Evolutionary conservation across 1,140 invertebrate species (phyloP), one percentile per base, ranked within the genome.

Genomic region (Hycleus phaleratus): DNA sequence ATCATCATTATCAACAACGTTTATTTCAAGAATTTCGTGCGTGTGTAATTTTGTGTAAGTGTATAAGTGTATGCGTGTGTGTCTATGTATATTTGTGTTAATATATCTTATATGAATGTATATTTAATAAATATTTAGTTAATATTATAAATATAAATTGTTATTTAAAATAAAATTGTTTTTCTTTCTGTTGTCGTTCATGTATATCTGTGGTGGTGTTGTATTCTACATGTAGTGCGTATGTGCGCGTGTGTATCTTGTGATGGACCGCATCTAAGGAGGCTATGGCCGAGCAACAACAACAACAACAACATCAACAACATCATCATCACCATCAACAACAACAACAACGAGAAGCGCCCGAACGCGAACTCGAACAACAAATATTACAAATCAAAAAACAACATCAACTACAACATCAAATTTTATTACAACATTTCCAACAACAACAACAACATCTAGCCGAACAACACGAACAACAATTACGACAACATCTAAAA

Each of bases 351-450:
- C 65, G 71, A 38, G 70, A 73, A 51, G 66, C 71, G 54, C 68
- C 72, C 54, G 72, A 74, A 60, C 64, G 70, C 44, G 65, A 73
- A 58, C 66, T 74, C 48, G 72, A 74, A 58, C 72, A 74, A 62
- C 72, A 74, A 54, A 74, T 74, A 55, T 53, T 79, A 58, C 73
- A 80, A 71, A 71, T 87, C 59, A 85, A 87, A 70, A 85, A 87
- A 65, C 82, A 86, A 56, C 85, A 87, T 58, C 82, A 86, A 68
- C 68, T 87, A n/a, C 84, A 87, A 69, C 84, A 87, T 62, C 82
- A 86, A 66, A 77, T 86, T 46, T 74, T 87, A 47, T 68, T 85
- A 11, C 82, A 86, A 66, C 82, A 85, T 66, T 87, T 84, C 69
- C 82, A 86, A 58, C 81, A 80, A 42, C 83, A 87, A 68, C 81